Base-by-base conservation (phyloP, 2,888 invertebrate genomes). In the Heliconius aoede region DNA sequence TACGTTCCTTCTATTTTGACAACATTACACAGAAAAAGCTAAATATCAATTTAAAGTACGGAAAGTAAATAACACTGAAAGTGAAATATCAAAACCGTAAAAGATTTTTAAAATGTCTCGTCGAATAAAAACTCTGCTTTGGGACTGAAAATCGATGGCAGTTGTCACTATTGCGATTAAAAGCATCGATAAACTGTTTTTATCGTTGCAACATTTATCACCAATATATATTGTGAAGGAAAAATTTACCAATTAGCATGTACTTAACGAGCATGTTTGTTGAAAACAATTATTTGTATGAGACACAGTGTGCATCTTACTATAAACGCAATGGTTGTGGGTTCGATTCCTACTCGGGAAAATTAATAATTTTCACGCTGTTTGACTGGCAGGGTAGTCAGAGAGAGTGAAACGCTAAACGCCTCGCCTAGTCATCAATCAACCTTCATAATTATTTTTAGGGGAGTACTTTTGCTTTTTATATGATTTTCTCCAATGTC, bases 141-240 rank as follows among this genome's bases (percentile, higher is more conserved):
- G 26, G 8, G 21, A 61, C 18, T 18, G 30, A 32, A 78, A 76
- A 79, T 73, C 71, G 78, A 74, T 78, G 62, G 58, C 65, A 71
- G 58, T 58, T 67, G 76, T 76, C 73, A 73, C 62, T 73, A 73
- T 69, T 67, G 69, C 72, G 77, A 80, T 79, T 78, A 76, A 67
- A 76, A 72, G 24, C 79, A 80, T 80, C 76, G 80, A 79, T 80
- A 77, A 30, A 69, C 51, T 61, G 75, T 72, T 55, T 73, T 77
- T 75, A 77, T 79, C 72, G 68, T 46, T 62, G 68, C 74, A 72
- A 61, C 72, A 30, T 68, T 58, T 75, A n/a, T 77, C 40, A 61
- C 62, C 58, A 71, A 40, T 60, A n/a, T 60, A n/a, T 74, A 46
- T 71, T 64, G 36, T 62, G 3, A 26, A 51, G 21, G 26, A 65